Conservation (phyloP, 2,113 vertebrate species). For the Mus pahari region DNA sequence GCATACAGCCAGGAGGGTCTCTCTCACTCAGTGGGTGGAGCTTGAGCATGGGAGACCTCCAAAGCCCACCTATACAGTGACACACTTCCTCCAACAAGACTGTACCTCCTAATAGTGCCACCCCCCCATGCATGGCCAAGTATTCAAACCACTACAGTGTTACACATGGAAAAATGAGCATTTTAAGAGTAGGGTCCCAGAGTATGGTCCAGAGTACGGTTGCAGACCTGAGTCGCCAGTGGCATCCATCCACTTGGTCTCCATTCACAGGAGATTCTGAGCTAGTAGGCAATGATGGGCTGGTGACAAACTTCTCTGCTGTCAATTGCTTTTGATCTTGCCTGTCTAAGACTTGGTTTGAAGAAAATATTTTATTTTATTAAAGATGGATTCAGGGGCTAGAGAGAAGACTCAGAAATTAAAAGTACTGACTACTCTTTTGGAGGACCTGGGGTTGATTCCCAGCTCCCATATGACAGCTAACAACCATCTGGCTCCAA, state of each 20-base stretch:
- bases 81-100: too few relatives aligned
- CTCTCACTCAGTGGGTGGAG: too few relatives aligned
- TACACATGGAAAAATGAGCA: neutral
- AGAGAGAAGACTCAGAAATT: neutral
- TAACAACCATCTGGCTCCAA: neutral
- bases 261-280: neutral
- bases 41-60: too few relatives aligned
- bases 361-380: neutral
- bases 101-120: too few relatives aligned
- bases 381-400: neutral
- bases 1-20: too few relatives aligned
- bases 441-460: neutral
- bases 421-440: neutral
- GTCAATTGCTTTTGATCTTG: neutral
- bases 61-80: too few relatives aligned
- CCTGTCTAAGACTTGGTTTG: neutral
- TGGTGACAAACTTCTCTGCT: neutral
- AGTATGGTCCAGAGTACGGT: fast-evolving
- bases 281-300: neutral
- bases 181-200: too few relatives aligned
- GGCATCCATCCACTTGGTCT: too few relatives aligned
- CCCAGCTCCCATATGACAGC: neutral
- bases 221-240: too few relatives aligned
- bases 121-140: too few relatives aligned
- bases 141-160: too few relatives aligned